phyloP scores from a whole-genome alignment of 2,888 invertebrate genomes.

The Drosophila anomelani region DNA sequence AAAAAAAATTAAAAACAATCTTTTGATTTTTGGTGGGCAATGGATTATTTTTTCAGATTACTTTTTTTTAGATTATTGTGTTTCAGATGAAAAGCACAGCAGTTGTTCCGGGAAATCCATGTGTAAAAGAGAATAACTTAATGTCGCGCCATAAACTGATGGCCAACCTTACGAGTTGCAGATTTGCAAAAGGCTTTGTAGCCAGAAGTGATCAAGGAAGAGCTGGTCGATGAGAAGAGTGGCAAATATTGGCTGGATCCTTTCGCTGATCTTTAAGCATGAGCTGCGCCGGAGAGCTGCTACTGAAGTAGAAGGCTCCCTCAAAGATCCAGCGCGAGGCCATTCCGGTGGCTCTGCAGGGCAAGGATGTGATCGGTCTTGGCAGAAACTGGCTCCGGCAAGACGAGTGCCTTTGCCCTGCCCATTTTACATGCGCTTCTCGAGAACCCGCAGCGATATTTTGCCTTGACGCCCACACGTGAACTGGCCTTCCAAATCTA shows the following conservation, averaged over 20 bases:
- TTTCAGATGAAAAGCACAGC: neutral
- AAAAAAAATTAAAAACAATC: constrained; percentile 59
- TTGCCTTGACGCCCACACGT: constrained; percentile 98
- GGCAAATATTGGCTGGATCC: no score
- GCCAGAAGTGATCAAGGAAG: no score
- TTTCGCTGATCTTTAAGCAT: no score
- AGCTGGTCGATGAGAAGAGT: no score
- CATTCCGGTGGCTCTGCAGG: constrained; percentile 95
- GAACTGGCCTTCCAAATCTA: constrained; percentile 98
- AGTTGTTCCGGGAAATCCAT: no score
- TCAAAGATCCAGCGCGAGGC: constrained; percentile 98
- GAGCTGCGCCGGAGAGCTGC: no score
- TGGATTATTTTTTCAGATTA: neutral
- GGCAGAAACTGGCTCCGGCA: constrained; percentile 92
- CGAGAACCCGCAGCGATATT: constrained; percentile 96
- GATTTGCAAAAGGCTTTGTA: no score
- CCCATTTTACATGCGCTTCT: constrained; percentile 97
- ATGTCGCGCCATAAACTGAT: no score
- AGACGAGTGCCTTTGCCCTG: constrained; percentile 98
- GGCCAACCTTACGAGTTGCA: no score
- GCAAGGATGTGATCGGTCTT: constrained; percentile 88
- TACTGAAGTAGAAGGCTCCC: constrained; percentile 97
- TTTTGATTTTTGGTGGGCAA: neutral
- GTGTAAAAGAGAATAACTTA: no score
- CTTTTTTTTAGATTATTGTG: no score